Evolutionary conservation across 2,797 vertebrate genomes (phyloP).

Genomic region (Chaetophractus vellerosus): DNA sequence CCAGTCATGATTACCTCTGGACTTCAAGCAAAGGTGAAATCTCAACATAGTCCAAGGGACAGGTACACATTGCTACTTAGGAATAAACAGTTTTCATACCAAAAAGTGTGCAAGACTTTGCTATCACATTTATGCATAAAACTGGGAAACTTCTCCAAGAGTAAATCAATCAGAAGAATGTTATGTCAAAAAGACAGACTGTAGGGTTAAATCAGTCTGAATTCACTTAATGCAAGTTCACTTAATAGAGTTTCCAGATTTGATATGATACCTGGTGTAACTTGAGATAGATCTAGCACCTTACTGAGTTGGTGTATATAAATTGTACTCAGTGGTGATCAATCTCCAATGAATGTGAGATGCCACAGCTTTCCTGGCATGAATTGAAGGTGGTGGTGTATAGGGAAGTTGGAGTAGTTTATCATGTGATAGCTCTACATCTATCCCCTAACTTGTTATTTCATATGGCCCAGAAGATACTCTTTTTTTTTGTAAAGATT

Average conservation of each 20-base stretch:
- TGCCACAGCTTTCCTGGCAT: no score
- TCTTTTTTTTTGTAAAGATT: neutral
- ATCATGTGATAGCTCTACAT: neutral
- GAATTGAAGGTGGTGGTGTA: no score
- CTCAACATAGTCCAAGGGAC: neutral
- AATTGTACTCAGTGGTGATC: neutral
- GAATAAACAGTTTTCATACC: neutral
- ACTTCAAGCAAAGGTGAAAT: neutral
- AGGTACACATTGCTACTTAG: neutral
- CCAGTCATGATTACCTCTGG: neutral
- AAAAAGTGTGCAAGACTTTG: neutral
- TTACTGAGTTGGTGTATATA: neutral
- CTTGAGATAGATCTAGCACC: neutral
- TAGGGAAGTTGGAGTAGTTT: no score
- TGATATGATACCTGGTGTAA: neutral
- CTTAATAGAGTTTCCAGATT: neutral
- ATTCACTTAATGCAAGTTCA: neutral
- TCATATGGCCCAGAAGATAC: neutral
- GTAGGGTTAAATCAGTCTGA: neutral
- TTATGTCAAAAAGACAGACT: neutral
- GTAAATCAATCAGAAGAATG: neutral
- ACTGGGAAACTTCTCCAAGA: neutral
- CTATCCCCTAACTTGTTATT: neutral
- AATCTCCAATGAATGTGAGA: no score
- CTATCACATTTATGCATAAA: no score